These are phyloP conservation scores for Petrocephalus zakoni DNA, from an alignment of 2,113 vertebrate genomes.

Conservation along the genomic window DNA sequence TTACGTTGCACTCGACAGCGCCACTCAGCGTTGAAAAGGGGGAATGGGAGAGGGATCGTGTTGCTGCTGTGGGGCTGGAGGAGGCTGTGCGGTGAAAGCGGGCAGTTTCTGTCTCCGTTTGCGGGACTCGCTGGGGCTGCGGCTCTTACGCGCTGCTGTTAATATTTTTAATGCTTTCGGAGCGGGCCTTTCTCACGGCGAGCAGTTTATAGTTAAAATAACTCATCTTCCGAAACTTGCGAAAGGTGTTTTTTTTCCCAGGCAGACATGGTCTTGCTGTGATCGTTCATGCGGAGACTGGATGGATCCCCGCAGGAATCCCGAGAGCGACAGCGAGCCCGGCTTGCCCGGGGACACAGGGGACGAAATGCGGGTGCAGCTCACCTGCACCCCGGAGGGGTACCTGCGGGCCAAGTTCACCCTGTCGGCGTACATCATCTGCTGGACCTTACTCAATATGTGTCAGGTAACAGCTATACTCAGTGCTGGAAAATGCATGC, in stretches of 20 bases:
- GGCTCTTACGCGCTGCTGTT: neutral
- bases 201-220: neutral
- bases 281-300: neutral
- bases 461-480: slow-evolving; percentile 58
- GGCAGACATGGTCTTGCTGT: neutral
- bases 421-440: slow-evolving; percentile 48
- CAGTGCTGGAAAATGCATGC: neutral
- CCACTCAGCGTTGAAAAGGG: neutral
- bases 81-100: neutral
- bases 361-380: slow-evolving; percentile 43
- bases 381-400: slow-evolving; percentile 48
- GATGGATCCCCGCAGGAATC: neutral
- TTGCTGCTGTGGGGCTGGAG: neutral
- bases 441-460: slow-evolving; percentile 60
- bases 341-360: slow-evolving; percentile 12
- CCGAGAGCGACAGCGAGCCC: neutral
- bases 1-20: neutral
- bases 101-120: neutral
- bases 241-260: neutral
- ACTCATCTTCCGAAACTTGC: neutral
- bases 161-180: neutral
- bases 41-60: neutral
- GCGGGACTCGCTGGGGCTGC: neutral
- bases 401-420: slow-evolving; percentile 50
- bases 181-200: neutral